A percentile compares a stretch with the other conserved stretches of the same genome.
Evolutionary conservation across 1,140 invertebrate genomes (phyloP).

Genomic region (Onthophagus taurus): DNA sequence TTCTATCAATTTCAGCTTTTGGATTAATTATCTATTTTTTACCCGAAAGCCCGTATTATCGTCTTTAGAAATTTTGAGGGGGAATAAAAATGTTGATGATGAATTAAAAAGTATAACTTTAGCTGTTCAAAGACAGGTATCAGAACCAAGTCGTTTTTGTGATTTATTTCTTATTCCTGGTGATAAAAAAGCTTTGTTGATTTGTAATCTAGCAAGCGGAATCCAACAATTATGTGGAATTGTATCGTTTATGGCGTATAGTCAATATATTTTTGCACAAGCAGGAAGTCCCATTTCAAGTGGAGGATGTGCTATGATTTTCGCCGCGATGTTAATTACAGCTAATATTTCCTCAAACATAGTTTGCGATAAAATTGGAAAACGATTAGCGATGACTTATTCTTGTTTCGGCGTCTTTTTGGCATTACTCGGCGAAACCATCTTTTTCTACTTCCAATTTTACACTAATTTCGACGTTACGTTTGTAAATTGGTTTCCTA

Average conservation of each 20-base stretch:
- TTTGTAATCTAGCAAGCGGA: background rate
- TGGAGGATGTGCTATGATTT: conserved; percentile 1
- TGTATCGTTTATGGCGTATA: background rate
- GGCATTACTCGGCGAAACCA: background rate
- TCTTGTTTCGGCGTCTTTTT: background rate
- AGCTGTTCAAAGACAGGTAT: background rate
- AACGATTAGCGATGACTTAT: background rate
- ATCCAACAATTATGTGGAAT: conserved; percentile 6
- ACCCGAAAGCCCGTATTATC: conserved; percentile 15
- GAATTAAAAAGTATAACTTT: conserved; percentile 3
- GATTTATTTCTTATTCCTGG: background rate
- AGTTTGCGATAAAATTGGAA: conserved; percentile 2
- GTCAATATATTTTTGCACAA: conserved; percentile 5
- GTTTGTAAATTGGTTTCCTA: conserved; percentile 1
- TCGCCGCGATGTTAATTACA: background rate
- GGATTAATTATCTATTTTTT: conserved; percentile 6
- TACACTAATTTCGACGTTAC: background rate
- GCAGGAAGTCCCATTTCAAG: background rate
- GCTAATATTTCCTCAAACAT: background rate
- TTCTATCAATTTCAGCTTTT: conserved; percentile 38
- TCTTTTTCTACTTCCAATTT: conserved; percentile 22
- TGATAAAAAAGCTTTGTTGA: conserved; percentile 6
- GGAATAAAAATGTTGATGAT: background rate
- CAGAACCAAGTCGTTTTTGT: background rate
- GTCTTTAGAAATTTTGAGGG: conserved; percentile 5